phyloP scores from a whole-genome alignment of 2,888 invertebrate species.

The Andrena camellia region DNA sequence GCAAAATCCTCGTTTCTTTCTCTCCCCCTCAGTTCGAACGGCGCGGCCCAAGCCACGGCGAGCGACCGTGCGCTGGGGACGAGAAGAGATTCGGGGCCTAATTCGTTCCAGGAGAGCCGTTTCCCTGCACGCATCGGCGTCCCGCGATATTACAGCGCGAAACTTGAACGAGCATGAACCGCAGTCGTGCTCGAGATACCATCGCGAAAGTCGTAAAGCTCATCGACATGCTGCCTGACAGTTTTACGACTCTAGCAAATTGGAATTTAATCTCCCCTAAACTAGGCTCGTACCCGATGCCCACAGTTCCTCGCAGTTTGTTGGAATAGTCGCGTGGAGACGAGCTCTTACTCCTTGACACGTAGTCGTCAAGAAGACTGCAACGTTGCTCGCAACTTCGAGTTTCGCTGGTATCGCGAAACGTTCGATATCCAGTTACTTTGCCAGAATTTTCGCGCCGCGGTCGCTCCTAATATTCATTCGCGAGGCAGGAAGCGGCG shows the following conservation, averaged over 20 bases:
- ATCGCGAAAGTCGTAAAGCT: slow-evolving; percentile 41
- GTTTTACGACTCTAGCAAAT: slow-evolving; percentile 22
- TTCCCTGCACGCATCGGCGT: neutral
- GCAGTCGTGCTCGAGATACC: slow-evolving; percentile 27
- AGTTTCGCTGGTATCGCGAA: slow-evolving; percentile 14
- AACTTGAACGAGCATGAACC: slow-evolving; percentile 9
- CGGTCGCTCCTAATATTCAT: slow-evolving; percentile 15
- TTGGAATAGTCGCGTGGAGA: slow-evolving; percentile 22
- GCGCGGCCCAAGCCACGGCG: no score
- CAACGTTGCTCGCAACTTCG: slow-evolving; percentile 7
- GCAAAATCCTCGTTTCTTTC: neutral
- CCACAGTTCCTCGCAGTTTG: neutral
- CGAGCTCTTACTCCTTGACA: neutral
- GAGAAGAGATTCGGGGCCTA: neutral
- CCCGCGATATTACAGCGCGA: slow-evolving; percentile 2
- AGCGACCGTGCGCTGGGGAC: no score
- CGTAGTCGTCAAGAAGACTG: no score
- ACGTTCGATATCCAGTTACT: slow-evolving; percentile 2
- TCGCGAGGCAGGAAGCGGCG: slow-evolving; percentile 74
- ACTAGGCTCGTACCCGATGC: neutral
- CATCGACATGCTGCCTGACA: slow-evolving; percentile 16
- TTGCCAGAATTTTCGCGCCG: slow-evolving; percentile 12
- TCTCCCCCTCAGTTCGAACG: neutral
- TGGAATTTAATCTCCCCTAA: slow-evolving; percentile 39
- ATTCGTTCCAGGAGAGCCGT: slow-evolving; percentile 15